Conservation (phyloP, 2,113 vertebrate genomes). For the Hystrix brachyura region DNA sequence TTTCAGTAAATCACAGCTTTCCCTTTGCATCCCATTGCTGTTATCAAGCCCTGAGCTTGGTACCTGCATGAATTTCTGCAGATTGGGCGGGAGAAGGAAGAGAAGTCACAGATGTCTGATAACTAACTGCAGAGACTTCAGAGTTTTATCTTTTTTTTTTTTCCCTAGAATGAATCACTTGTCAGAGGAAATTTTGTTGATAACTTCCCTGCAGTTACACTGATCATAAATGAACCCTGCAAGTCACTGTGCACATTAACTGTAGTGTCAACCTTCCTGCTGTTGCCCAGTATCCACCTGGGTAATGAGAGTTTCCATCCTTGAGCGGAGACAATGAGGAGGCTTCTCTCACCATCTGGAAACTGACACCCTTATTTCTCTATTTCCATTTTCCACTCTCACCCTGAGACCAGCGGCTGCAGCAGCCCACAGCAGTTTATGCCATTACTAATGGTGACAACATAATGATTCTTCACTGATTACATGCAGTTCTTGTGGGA, state of each 20-base stretch:
- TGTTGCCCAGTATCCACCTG: slow-evolving; percentile 27
- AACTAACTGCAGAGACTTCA: background rate
- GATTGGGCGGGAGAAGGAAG: background rate
- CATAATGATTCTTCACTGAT: background rate
- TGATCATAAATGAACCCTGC: slow-evolving; percentile 47
- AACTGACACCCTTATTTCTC: slow-evolving; percentile 59
- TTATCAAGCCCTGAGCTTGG: slow-evolving; percentile 32
- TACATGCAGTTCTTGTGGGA: background rate
- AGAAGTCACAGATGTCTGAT: slow-evolving; percentile 20
- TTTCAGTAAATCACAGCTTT: slow-evolving; percentile 62
- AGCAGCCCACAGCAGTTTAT: background rate
- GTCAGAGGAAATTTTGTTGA: slow-evolving; percentile 68
- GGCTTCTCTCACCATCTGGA: background rate
- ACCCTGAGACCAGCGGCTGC: background rate
- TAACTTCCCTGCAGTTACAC: background rate
- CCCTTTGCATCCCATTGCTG: slow-evolving; percentile 32
- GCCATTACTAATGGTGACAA: background rate
- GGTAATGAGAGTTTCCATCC: slow-evolving; percentile 32
- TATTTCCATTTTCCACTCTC: slow-evolving; percentile 46
- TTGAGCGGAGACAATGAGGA: background rate
- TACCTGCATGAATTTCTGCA: background rate
- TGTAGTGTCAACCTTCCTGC: background rate
- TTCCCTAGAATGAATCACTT: slow-evolving; percentile 55
- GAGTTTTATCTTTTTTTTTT: background rate
- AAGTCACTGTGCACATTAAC: background rate